Base-by-base conservation (phyloP, 2,113 vertebrate genomes). In the Crotalus helleri region DNA sequence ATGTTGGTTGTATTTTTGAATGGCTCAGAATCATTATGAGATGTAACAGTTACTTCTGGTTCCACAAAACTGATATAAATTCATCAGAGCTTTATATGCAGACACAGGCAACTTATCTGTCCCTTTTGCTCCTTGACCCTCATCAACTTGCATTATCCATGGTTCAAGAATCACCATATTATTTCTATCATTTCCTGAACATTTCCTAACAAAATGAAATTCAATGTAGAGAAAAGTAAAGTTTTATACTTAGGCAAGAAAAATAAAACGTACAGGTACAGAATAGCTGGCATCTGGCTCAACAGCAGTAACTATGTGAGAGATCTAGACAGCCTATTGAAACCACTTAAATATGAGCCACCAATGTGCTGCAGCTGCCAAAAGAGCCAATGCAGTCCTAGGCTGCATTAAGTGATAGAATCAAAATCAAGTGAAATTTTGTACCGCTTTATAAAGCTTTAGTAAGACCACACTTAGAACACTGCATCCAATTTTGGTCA, bases 71-170 rank as follows among this genome's bases (percentile, higher is more conserved):
- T 10, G 74, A 44, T 39, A 6, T 81, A 39, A 81, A 21, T 44
- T 81, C 15, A 81, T 81, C 17, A 44, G 74, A 19, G 17, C 5
- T 29, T 33, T 59, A 23, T 33, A 64, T 10, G 51, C 1, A 87
- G 1, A 9, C 24, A 53, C 1, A 13, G 12, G 19, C 12, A 11
- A 58, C 5, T 11, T 19, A 2, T 39, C 12, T n/a, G 44, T 10
- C 29, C 49, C 2, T 8, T 13, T 3, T 13, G 1, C 15, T 5
- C 5, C 3, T 9, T 87, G 2, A 3, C 3, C 1, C n/a, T 46
- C 23, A 89, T 10, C 13, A 12, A 4, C 10, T 69, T 89, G 15
- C 7, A 54, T 15, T 81, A 81, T 49, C 15, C 0, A 58, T 12
- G 10, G 13, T 8, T 49, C 3, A 44, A 10, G 44, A 15, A 15